Evolutionary conservation across 2,888 invertebrate species (phyloP), one percentile per base, ranked within the genome.

Genomic region (Chesias legatella): DNA sequence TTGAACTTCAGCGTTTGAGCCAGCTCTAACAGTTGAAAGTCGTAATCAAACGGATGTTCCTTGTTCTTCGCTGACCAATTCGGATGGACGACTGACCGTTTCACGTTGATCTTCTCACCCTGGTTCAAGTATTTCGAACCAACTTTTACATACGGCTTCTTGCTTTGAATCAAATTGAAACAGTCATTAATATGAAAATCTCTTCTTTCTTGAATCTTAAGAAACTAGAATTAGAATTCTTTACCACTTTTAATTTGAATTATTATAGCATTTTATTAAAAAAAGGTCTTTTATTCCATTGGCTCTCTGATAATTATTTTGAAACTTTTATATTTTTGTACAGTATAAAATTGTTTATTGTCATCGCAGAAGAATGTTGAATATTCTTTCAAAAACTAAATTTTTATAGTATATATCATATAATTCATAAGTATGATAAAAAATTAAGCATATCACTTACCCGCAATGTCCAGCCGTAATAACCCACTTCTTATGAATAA

Each of bases 391-490:
- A n/a, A n/a, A n/a, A n/a, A n/a, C n/a, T n/a, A n/a, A n/a, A n/a
- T n/a, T n/a, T n/a, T n/a, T n/a, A n/a, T n/a, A n/a, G n/a, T n/a
- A n/a, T n/a, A n/a, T n/a, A n/a, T n/a, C n/a, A n/a, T n/a, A n/a
- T n/a, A n/a, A n/a, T n/a, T n/a, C n/a, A n/a, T n/a, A n/a, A n/a
- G n/a, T n/a, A n/a, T n/a, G n/a, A n/a, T n/a, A n/a, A n/a, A n/a
- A n/a, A n/a, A n/a, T 25, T 22, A 10, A 17, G 11, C 2, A 21
- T 5, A n/a, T 27, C 7, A 53, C 82, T 79, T 59, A 88, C 88
- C 84, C 85, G 63, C 88, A 88, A 65, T 88, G 88, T 35, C 80
- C 88, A 43, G 88, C 88, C 1, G 88, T 88, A 1, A 88, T 25
- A 0, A 79, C 60, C 85, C 86, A 88, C 40, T 69, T 70, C 17